Percentiles rank a stretch among this genome's conserved stretches.
phyloP scores from a whole-genome alignment of 2,888 invertebrate genomes.

The Heliconius ismenius region DNA sequence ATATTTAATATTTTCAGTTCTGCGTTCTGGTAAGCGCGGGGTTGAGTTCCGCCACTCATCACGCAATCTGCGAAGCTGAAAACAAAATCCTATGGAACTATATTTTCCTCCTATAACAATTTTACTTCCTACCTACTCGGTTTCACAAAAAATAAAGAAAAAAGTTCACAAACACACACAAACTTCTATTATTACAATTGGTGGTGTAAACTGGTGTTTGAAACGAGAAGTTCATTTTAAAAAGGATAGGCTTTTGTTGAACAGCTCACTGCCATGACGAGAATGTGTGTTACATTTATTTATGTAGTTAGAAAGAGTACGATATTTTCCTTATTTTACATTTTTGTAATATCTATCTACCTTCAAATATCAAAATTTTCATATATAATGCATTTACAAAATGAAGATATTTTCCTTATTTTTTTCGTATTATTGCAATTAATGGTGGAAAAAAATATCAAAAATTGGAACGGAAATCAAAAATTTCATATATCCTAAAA shows the following conservation, averaged over 20 bases:
- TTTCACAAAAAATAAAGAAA: background rate
- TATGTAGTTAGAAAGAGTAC: too few relatives aligned
- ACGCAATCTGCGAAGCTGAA: too few relatives aligned
- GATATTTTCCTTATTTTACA: too few relatives aligned
- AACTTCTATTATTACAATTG: background rate
- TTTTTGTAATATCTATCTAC: too few relatives aligned
- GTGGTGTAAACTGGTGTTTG: background rate
- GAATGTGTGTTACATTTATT: too few relatives aligned
- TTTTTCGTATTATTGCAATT: background rate
- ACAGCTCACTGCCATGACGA: too few relatives aligned
- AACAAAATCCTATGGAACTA: too few relatives aligned
- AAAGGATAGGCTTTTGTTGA: background rate
- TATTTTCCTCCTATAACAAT: background rate
- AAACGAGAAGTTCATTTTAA: background rate
- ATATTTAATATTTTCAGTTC: too few relatives aligned
- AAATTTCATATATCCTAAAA: slow-evolving; percentile 71
- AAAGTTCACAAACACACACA: background rate
- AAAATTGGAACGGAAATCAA: slow-evolving; percentile 54
- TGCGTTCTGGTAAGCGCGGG: too few relatives aligned
- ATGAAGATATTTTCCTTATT: background rate
- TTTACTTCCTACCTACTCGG: background rate
- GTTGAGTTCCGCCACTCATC: too few relatives aligned
- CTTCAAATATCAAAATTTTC: too few relatives aligned
- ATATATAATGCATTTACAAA: too few relatives aligned
- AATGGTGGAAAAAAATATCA: slow-evolving; percentile 37